These are phyloP conservation scores for Colostygia pectinataria DNA, from an alignment of 2,888 invertebrate genomes.

Conservation along the genomic window DNA sequence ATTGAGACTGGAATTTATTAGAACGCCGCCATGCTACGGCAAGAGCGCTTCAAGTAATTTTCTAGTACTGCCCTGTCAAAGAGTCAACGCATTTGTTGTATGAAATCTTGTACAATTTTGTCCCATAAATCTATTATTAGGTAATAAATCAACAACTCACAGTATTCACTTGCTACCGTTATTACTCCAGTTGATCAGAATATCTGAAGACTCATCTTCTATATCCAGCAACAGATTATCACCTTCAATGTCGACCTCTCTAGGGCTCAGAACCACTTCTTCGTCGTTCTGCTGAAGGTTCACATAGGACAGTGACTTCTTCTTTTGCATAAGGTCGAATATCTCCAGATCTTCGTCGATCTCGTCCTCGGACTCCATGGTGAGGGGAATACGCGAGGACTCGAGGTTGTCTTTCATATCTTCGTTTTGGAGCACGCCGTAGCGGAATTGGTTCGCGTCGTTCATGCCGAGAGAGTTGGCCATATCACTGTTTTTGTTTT, in stretches of 20 bases:
- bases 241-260: conserved; percentile 48
- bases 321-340: conserved; percentile 75
- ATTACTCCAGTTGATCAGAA: conserved; percentile 71
- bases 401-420: conserved; percentile 72
- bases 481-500: conserved; percentile 59
- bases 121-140: conserved; percentile 1
- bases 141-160: conserved; percentile 44
- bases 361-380: conserved; percentile 78
- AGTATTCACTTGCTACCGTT: conserved; percentile 70
- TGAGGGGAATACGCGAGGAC: conserved; percentile 69
- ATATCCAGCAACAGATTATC: conserved; percentile 72
- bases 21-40: no score
- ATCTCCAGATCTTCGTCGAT: conserved; percentile 78
- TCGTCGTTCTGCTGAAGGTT: conserved; percentile 70
- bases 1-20: no score
- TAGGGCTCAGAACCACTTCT: conserved; percentile 58
- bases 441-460: conserved; percentile 76
- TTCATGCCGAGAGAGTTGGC: conserved; percentile 55
- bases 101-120: no score
- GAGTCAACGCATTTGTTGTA: no score
- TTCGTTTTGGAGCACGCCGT: conserved; percentile 75
- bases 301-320: conserved; percentile 72
- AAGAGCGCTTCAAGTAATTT: no score
- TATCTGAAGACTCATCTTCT: conserved; percentile 64
- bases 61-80: no score